Base-by-base conservation (phyloP, 1,140 invertebrate genomes). In the Bilobella aurantiaca region DNA sequence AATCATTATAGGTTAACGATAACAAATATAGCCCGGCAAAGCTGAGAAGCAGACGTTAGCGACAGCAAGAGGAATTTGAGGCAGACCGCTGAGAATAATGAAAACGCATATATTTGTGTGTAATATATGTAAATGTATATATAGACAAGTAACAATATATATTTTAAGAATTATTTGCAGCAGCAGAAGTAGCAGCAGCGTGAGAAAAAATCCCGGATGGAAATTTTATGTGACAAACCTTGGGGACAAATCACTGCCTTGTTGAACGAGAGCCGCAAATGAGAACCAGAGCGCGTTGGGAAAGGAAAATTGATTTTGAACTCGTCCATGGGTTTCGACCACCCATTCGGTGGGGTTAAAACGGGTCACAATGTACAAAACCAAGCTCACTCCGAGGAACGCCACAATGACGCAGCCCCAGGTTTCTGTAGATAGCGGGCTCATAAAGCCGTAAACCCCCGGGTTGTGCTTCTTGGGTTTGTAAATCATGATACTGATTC, bases 231-330 rank as follows among this genome's bases (percentile, higher is more conserved):
- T n/a, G 23, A 71, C 37, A 46, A 66, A 85, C 83, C 82, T 82
- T 2, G 85, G 85, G 62, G 81, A 80, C 60, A 86, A 82, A 71
- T 86, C 84, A 67, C 82, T 82, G 30, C 84, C 84, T 76, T 86
- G 84, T 71, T 85, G 83, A 80, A 86, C 83, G 65, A 86, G 61
- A 81, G 84, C 83, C 21, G 83, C 84, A 25, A 86, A 77, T 0
- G 83, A 80, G 71, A 86, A 86, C 84, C 84, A 86, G 23, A 86
- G 76, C 68, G 82, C 82, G 73, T 85, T 85, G 69, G 82, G 83
- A 37, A 86, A 80, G 29, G 81, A 82, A 75, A 86, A 87, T 73
- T 86, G 84, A 75, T 86, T 86, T 1, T 62, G 62, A 31, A 69
- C 46, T 46, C 47, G 47, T 34, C 68, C 68, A 25, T 67, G 56